A percentile compares a stretch with the other conserved stretches of the same genome.
These are phyloP conservation scores for Zaprionus nigranus DNA, from an alignment of 1,140 invertebrate species.

Conservation along the genomic window DNA sequence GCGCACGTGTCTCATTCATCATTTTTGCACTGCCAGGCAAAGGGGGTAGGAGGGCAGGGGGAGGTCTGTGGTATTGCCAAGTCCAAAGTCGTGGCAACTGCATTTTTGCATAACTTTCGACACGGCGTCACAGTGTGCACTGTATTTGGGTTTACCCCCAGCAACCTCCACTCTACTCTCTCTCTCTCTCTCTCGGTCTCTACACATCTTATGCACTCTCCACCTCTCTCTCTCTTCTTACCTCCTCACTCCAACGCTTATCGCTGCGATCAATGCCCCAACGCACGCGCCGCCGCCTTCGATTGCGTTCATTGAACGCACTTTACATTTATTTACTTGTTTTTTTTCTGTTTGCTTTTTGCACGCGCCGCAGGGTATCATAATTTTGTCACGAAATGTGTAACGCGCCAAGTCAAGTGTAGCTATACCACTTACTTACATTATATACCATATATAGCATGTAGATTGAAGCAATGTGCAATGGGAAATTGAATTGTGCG, in stretches of 20 bases:
- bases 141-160: neutral
- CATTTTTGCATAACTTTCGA: constrained; percentile 37
- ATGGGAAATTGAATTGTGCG: too few relatives aligned
- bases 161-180: neutral
- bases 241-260: neutral
- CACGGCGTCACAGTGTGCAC: neutral
- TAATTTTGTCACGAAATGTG: constrained; percentile 29
- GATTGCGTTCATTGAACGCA: constrained; percentile 76
- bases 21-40: constrained; percentile 2
- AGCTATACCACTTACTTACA: neutral
- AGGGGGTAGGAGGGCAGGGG: too few relatives aligned
- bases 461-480: too few relatives aligned
- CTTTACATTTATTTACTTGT: constrained; percentile 25
- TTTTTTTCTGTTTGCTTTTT: neutral
- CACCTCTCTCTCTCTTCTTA: neutral
- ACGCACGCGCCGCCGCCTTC: constrained; percentile 31
- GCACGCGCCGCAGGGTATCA: constrained; percentile 8
- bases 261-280: constrained; percentile 38
- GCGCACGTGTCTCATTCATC: constrained; percentile 52
- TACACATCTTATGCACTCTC: constrained; percentile 18
- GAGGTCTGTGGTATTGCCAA: neutral
- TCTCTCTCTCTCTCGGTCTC: neutral
- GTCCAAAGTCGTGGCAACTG: constrained; percentile 35
- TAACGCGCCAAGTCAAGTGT: constrained; percentile 9
- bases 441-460: too few relatives aligned